These are phyloP conservation scores for Nesidiocoris tenuis DNA, from an alignment of 2,888 invertebrate genomes.

Conservation along the genomic window DNA sequence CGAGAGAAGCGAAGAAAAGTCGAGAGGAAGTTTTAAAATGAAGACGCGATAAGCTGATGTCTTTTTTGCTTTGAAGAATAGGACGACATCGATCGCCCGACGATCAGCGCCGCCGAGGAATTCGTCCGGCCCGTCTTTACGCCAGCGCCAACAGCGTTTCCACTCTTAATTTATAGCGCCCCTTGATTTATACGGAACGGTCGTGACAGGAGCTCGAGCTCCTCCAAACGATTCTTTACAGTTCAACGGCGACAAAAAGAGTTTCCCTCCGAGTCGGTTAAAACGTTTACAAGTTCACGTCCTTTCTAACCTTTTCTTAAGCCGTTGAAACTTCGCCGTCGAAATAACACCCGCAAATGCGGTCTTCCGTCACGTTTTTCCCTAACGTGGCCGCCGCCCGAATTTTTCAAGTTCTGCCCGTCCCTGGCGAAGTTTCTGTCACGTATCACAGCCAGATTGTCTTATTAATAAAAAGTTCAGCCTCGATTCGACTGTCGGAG, in stretches of 20 bases:
- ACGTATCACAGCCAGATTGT: no score
- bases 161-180: constrained; percentile 12
- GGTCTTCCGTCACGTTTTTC: background rate
- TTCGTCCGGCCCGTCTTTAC: background rate
- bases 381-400: background rate
- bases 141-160: background rate
- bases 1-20: no score
- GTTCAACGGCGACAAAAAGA: background rate
- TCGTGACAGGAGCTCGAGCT: background rate
- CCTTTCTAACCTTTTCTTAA: background rate
- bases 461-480: no score
- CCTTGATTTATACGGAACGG: constrained; percentile 10
- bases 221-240: background rate
- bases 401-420: no score
- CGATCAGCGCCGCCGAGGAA: background rate
- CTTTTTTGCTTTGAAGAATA: background rate
- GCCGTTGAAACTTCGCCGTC: background rate
- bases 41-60: background rate
- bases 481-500: no score
- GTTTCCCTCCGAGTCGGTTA: background rate
- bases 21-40: background rate
- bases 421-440: no score
- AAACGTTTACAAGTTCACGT: background rate
- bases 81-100: background rate
- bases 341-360: no score